Conservation (phyloP, 2,797 vertebrate species). For the Myiotriccus ornatus region DNA sequence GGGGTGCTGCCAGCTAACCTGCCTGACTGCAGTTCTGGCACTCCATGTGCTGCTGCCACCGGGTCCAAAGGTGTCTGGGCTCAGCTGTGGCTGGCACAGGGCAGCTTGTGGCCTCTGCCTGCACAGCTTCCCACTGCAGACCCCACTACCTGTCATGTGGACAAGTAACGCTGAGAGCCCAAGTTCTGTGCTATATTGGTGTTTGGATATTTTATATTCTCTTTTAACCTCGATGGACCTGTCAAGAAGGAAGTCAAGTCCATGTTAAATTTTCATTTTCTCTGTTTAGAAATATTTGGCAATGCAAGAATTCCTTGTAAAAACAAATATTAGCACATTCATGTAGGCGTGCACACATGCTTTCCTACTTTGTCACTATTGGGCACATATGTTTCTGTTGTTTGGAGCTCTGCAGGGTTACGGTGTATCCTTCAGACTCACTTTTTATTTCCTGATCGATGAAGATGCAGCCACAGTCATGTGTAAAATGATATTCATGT, state of each 20-base stretch:
- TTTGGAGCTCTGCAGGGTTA: constrained; percentile 30
- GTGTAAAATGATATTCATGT: constrained; percentile 70
- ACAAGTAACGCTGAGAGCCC: neutral
- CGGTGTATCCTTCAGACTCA: constrained; percentile 49
- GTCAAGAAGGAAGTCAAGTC: neutral
- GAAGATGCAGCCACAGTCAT: constrained; percentile 53
- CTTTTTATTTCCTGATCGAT: constrained; percentile 55
- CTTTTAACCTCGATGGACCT: neutral
- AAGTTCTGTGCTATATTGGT: neutral
- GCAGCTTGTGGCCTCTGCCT: neutral
- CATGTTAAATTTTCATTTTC: neutral
- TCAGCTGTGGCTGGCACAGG: neutral
- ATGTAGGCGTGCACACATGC: too few species aligned
- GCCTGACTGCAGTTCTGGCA: neutral
- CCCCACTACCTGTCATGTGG: rapidly evolving
- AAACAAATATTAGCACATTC: neutral
- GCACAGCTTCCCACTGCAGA: neutral
- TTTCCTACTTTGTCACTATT: neutral
- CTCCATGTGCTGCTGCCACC: rapidly evolving
- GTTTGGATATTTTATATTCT: neutral
- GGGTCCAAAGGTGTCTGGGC: neutral
- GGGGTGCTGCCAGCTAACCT: neutral
- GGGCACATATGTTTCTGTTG: neutral
- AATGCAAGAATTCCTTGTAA: neutral
- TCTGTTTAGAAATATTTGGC: neutral